Evolutionary conservation across 2,797 vertebrate genomes (phyloP), one percentile per base, ranked within the genome.

Genomic region (Podarcis siculus): DNA sequence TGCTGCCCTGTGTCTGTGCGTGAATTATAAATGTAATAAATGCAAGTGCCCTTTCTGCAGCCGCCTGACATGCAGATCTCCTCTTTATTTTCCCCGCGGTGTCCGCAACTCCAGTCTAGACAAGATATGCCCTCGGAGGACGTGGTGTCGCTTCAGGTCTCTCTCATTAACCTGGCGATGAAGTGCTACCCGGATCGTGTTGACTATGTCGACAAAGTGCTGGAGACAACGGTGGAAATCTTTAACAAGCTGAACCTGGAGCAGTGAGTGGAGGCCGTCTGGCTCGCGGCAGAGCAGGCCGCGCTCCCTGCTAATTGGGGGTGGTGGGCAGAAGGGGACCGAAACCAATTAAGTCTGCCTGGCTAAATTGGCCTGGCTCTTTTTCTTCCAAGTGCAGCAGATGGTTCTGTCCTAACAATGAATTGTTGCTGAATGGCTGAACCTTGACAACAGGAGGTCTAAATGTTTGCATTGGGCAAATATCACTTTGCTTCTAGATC

Each of bases 111-210:
- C 55, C 95, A 99, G 99, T 99, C 99, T 89, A 98, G 99, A 37
- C 98, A 99, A 96, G 99, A 99, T 93, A 99, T 99, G 99, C 99
- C 99, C 2, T 99, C 99, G 2, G 99, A 99, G 93, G 99, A 99
- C 78, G 98, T 99, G 61, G 98, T 99, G 12, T 99, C 99, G 61
- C 96, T 99, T 80, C 99, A 99, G 97, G 99, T 99, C 82, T 99
- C 99, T 49, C 99, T 99, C 91, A 99, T 99, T 92, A 99, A 99
- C 93, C 93, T 99, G 94, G 99, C 99, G 27, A 99, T 99, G 98
- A 99, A 99, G 89, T 99, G 99, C 94, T 99, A 99, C 94, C 99
- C 99, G 0, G 98, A 99, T 19, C 98, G 98, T 8, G 99, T 99
- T 39, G 99, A 99, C 93, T 99, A 99, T 66, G 98, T 99, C 32